phyloP scores from a whole-genome alignment of 1,140 invertebrate species.

The Cherax destructor region DNA sequence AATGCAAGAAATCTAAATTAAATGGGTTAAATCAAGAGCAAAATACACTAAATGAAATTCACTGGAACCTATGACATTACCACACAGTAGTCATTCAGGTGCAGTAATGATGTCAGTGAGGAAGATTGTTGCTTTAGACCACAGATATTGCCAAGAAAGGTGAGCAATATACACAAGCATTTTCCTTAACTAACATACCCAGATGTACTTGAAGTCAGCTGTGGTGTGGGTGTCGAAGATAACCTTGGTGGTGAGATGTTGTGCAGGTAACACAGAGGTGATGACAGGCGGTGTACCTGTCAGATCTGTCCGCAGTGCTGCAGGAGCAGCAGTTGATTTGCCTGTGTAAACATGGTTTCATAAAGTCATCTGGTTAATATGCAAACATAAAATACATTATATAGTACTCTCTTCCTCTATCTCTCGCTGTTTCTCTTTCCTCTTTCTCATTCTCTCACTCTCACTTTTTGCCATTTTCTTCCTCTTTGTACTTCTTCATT shows the following conservation, averaged over 20 bases:
- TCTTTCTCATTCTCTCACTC: no score
- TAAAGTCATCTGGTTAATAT: background rate
- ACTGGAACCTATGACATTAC: no score
- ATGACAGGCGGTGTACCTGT: slow-evolving; percentile 48
- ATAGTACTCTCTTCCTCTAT: background rate
- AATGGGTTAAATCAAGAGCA: no score
- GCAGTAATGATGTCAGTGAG: no score
- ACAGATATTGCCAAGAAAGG: no score
- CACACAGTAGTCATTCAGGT: no score
- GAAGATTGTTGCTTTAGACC: no score
- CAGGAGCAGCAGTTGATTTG: slow-evolving; percentile 55
- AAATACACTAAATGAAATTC: no score
- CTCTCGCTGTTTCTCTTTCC: no score
- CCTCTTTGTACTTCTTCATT: background rate
- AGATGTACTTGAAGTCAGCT: slow-evolving; percentile 75
- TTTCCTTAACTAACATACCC: slow-evolving; percentile 71
- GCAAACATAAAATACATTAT: background rate
- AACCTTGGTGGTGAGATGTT: slow-evolving; percentile 75
- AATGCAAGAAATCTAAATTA: no score
- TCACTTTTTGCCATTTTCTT: background rate
- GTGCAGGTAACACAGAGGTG: slow-evolving; percentile 69
- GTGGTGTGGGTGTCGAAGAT: slow-evolving; percentile 73
- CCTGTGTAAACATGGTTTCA: slow-evolving; percentile 17
- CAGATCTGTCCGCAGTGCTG: slow-evolving; percentile 15
- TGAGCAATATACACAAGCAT: background rate